Evolutionary conservation across 2,113 vertebrate species (phyloP).

Genomic region (Dendrocopos noguchii): DNA sequence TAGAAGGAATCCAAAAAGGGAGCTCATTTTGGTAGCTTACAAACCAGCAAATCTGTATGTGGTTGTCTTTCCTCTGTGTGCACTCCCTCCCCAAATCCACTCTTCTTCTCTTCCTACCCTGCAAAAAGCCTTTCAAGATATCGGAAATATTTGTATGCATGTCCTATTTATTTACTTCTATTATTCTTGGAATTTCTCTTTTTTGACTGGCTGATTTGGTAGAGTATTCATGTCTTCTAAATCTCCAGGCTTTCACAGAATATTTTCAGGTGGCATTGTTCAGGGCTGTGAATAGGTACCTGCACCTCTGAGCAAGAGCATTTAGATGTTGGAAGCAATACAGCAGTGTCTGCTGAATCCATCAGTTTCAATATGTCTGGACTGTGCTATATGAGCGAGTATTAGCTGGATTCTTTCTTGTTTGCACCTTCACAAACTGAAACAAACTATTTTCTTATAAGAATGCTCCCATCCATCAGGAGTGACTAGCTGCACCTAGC

Average conservation of each 20-base stretch:
- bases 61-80: rapidly evolving
- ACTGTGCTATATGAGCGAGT: not conserved
- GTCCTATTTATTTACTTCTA: not conserved
- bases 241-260: not conserved
- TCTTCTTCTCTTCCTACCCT: not conserved
- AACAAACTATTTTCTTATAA: not conserved
- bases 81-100: not conserved
- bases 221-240: not conserved
- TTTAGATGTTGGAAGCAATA: not conserved
- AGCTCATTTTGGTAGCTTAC: not conserved
- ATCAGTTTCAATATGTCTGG: not conserved
- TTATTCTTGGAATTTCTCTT: not conserved
- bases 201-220: not conserved
- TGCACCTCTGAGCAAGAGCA: not conserved
- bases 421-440: not conserved
- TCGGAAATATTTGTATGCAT: not conserved
- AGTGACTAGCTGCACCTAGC: not conserved
- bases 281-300: not conserved
- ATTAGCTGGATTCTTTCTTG: not conserved
- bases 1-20: not conserved
- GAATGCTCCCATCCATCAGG: not conserved
- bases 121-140: not conserved
- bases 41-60: not conserved
- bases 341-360: not conserved
- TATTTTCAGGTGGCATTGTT: not conserved